A percentile compares a stretch with the other conserved stretches of the same genome.
These are phyloP conservation scores for Patella caerulea DNA, from an alignment of 2,888 invertebrate species.

Conservation along the genomic window DNA sequence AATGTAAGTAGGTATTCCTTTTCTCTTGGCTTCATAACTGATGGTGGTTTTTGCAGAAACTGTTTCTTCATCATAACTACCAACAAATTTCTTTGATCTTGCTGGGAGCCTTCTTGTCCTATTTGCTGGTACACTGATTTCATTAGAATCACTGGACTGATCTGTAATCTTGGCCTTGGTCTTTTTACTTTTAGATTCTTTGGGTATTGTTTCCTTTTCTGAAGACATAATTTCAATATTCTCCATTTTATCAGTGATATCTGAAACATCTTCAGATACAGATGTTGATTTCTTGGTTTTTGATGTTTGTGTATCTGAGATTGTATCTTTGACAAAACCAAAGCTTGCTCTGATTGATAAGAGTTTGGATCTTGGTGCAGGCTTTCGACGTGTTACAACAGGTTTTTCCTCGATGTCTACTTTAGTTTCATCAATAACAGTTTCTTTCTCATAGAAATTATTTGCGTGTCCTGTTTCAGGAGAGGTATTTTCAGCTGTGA, in stretches of 20 bases:
- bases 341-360: neutral
- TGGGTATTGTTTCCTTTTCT: neutral
- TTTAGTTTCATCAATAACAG: no score
- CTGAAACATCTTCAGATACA: neutral
- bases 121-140: neutral
- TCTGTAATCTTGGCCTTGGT: neutral
- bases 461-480: no score
- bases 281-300: neutral
- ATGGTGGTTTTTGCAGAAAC: neutral
- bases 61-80: neutral
- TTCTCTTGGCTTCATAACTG: neutral
- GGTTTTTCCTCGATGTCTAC: no score
- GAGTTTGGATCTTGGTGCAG: constrained; percentile 5
- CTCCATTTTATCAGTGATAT: neutral
- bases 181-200: neutral
- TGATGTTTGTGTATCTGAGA: neutral
- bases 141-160: neutral
- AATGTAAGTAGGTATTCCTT: neutral
- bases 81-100: neutral
- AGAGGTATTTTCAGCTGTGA: no score
- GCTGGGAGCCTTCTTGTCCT: neutral
- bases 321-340: neutral
- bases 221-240: neutral
- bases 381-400: neutral
- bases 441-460: no score